A percentile compares a stretch with the other conserved stretches of the same genome.
phyloP scores from a whole-genome alignment of 2,888 invertebrate genomes.

The Ectemnius cavifrons region DNA sequence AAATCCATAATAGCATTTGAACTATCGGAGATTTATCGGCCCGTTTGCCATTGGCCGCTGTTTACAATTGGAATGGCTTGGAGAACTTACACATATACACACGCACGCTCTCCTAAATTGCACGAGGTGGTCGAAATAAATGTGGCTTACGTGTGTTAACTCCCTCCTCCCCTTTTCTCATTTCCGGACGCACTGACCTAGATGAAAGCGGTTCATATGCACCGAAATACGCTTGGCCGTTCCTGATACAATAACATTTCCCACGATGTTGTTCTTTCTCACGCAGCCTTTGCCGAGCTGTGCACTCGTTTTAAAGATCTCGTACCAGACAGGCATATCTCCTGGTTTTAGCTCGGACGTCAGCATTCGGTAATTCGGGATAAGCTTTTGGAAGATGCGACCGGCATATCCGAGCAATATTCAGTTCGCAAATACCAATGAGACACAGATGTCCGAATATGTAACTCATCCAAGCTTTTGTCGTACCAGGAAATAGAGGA shows the following conservation, averaged over 20 bases:
- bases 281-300: too few relatives aligned
- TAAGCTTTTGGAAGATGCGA: too few relatives aligned
- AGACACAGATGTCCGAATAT: too few relatives aligned
- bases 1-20: constrained; percentile 40
- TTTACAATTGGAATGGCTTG: constrained; percentile 56
- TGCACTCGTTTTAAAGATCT: too few relatives aligned
- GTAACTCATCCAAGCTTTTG: too few relatives aligned
- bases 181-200: constrained; percentile 16
- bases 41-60: constrained; percentile 50
- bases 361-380: too few relatives aligned
- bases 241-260: constrained; percentile 5
- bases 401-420: too few relatives aligned
- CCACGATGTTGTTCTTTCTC: neutral
- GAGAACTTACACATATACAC: constrained; percentile 28
- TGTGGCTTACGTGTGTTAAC: neutral
- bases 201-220: constrained; percentile 13
- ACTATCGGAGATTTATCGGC: constrained; percentile 51
- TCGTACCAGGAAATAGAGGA: too few relatives aligned
- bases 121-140: constrained; percentile 33
- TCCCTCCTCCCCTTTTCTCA: neutral
- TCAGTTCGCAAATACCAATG: too few relatives aligned
- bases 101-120: constrained; percentile 28
- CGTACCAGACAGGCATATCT: too few relatives aligned
- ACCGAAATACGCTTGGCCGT: constrained; percentile 7
- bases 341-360: too few relatives aligned